Conservation (phyloP, 2,888 invertebrate species). For the Drosophila rubida region DNA sequence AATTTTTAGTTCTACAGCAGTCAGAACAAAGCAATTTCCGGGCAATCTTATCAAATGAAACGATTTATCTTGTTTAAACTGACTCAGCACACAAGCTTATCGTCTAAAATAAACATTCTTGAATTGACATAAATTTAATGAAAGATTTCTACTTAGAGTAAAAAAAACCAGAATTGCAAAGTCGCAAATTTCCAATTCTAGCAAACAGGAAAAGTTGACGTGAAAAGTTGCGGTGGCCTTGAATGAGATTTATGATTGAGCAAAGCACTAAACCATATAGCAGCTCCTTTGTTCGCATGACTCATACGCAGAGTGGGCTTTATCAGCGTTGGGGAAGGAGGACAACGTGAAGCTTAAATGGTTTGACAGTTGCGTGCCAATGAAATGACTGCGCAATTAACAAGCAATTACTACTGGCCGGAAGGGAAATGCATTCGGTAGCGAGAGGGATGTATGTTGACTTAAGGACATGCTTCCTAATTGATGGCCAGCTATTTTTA, state of each 20-base stretch:
- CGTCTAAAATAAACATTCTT: background rate
- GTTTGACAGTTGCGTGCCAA: conserved; percentile 48
- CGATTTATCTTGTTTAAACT: conserved; percentile 33
- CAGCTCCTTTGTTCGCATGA: conserved; percentile 29
- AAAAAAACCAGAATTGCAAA: conserved; percentile 1
- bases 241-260: conserved; percentile 42
- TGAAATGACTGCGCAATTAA: conserved; percentile 43
- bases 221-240: conserved; percentile 46
- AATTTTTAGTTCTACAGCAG: background rate
- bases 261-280: conserved; percentile 23
- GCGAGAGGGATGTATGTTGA: conserved; percentile 5
- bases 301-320: conserved; percentile 20
- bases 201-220: conserved; percentile 23
- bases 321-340: background rate
- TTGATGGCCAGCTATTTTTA: conserved; percentile 20
- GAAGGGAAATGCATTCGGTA: background rate
- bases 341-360: background rate
- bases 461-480: conserved; percentile 15
- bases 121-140: conserved; percentile 10
- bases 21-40: conserved; percentile 16
- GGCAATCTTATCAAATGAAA: conserved; percentile 47
- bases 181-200: conserved; percentile 19
- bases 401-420: conserved; percentile 44
- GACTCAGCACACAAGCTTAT: conserved; percentile 10
- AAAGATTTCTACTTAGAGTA: conserved; percentile 1